Base-by-base conservation (phyloP, 2,888 invertebrate species). In the Gastracanthus pulcherrimus region DNA sequence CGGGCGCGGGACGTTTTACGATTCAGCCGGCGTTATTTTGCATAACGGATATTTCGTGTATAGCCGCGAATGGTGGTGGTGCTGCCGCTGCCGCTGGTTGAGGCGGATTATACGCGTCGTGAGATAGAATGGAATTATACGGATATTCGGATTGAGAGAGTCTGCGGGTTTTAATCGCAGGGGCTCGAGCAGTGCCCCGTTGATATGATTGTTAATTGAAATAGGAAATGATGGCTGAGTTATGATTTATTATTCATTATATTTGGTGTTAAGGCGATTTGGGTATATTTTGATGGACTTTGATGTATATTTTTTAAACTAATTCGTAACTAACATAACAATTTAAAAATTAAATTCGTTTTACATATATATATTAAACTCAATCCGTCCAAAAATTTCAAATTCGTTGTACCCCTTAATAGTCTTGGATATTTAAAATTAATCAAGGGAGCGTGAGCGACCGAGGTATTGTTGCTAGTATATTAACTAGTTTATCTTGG, bases 21-120 rank as follows among this genome's bases (percentile, higher is more conserved):
- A 79, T 70, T 82, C 66, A 26, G 23, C 36, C 67, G 19, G 69
- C 41, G 76, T 76, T 67, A 67, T 76, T 82, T 76, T 80, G 80
- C 82, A 76, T 76, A 78, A 71, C 71, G 78, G 66, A 60, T 31
- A 26, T 45, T 62, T 48, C 19, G 75, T 45, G 60, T 34, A 31
- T 41, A 23, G 9, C 41, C 6, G n/a, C 13, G 29, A n/a, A n/a
- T n/a, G n/a, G 45, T 5, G 45, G 3, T 13, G 45, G 45, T n/a
- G 45, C 16, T 3, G 13, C 16, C 13, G 45, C n/a, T 55, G 55
- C 55, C 19, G 38, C 23, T 19, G 29, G 11, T 45, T 13, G 34
- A 11, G 26, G 7, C 11, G 26, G 55, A 55, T 31, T 60, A 36
- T 36, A n/a, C 5, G 60, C 31, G 36, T 55, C 62, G 62, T 34